These are phyloP conservation scores for Syngnathus scovelli DNA, from an alignment of 2,113 vertebrate genomes.

Conservation along the genomic window DNA sequence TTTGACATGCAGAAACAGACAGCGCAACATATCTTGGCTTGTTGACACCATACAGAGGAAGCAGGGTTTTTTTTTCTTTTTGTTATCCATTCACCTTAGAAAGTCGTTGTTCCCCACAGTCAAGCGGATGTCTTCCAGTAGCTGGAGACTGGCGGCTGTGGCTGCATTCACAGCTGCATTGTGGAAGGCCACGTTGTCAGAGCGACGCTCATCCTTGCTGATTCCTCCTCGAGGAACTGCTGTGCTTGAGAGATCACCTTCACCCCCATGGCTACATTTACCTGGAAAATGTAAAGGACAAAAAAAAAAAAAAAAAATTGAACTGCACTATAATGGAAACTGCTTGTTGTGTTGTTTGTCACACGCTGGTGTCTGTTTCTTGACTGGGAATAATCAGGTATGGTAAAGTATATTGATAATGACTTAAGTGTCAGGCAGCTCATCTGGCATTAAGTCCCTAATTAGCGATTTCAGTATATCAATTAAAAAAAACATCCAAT, in stretches of 20 bases:
- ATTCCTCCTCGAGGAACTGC: conserved; percentile 59
- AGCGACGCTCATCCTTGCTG: conserved; percentile 59
- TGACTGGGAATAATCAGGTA: background rate
- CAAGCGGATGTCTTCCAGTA: conserved; percentile 64
- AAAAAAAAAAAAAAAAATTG: background rate
- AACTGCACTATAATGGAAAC: background rate
- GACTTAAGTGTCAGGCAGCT: no score
- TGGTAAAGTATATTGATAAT: no score
- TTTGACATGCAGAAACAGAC: background rate
- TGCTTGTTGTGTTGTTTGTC: background rate
- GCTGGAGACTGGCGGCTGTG: conserved; percentile 47
- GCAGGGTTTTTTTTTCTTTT: background rate
- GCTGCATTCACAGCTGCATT: conserved; percentile 55
- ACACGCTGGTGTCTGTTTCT: background rate
- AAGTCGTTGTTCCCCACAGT: conserved; percentile 55
- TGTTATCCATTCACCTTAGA: conserved; percentile 47
- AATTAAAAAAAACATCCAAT: no score
- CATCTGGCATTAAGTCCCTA: no score
- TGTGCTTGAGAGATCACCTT: conserved; percentile 51
- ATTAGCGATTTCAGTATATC: no score
- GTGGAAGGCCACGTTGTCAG: conserved; percentile 49
- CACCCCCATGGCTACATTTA: conserved; percentile 74
- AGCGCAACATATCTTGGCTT: background rate
- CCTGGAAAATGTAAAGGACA: conserved; percentile 43
- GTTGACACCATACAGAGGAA: background rate